Percentiles rank a stretch among this genome's conserved stretches.
These are phyloP conservation scores for Caenorhabditis sulstoni DNA, from an alignment of 2,888 invertebrate species.

Conservation along the genomic window DNA sequence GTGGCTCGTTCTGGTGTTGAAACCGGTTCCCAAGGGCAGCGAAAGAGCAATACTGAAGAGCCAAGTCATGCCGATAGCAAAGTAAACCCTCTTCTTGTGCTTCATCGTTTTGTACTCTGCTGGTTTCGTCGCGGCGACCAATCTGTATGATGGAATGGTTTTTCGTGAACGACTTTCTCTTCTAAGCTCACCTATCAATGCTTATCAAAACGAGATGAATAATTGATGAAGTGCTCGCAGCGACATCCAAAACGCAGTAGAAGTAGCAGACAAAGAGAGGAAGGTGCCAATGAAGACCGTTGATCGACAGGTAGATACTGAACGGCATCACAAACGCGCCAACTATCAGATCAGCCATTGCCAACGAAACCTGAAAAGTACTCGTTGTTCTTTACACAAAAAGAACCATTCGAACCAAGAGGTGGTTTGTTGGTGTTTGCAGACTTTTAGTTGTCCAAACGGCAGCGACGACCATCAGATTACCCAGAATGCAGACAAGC, in stretches of 20 bases:
- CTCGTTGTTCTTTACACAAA: neutral
- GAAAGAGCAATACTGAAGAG: constrained; percentile 77
- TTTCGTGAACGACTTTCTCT: neutral
- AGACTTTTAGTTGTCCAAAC: constrained; percentile 77
- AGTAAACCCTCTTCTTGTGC: constrained; percentile 78
- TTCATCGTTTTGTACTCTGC: constrained; percentile 80
- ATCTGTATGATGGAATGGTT: constrained; percentile 59
- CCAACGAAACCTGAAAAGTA: constrained; percentile 74
- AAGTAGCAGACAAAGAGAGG: constrained; percentile 77
- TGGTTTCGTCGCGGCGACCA: constrained; percentile 80
- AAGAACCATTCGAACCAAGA: constrained; percentile 62
- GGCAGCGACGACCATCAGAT: constrained; percentile 77
- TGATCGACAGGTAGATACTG: constrained; percentile 79
- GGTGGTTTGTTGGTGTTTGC: constrained; percentile 79
- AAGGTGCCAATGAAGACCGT: constrained; percentile 80
- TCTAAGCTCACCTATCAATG: constrained; percentile 75
- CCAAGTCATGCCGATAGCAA: constrained; percentile 79
- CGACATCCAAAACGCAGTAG: constrained; percentile 79
- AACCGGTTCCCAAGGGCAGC: constrained; percentile 78
- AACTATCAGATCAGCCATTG: constrained; percentile 79
- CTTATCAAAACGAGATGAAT: constrained; percentile 80
- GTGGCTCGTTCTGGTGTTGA: constrained; percentile 72
- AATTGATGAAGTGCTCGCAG: constrained; percentile 80
- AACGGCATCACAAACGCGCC: constrained; percentile 80
- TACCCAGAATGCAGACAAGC: constrained; percentile 70